These are phyloP conservation scores for Oryzias celebensis DNA, from an alignment of 2,113 vertebrate species.

Conservation along the genomic window DNA sequence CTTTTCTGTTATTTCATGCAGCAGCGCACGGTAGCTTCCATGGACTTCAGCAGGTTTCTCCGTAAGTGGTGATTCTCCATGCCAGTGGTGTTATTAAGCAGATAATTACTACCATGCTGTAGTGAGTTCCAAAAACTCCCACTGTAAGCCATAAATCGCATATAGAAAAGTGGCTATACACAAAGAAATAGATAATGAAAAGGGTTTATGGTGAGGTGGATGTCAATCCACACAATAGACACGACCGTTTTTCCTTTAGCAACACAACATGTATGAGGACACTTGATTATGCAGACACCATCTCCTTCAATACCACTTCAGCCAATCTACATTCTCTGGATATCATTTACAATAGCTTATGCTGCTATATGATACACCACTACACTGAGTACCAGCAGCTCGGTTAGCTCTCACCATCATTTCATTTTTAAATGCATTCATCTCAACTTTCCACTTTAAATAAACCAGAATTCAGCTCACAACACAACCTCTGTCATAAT, in stretches of 20 bases:
- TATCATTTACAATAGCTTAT: no score
- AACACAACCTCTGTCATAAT: no score
- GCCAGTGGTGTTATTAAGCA: constrained; percentile 58
- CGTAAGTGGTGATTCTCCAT: constrained; percentile 36
- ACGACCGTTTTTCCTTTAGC: constrained; percentile 2
- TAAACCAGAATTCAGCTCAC: no score
- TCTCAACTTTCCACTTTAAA: no score
- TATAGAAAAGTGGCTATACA: constrained; percentile 55
- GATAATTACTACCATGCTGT: constrained; percentile 57
- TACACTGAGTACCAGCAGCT: no score
- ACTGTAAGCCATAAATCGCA: constrained; percentile 63
- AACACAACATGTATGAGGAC: no score
- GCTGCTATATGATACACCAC: no score
- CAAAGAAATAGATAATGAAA: constrained; percentile 41
- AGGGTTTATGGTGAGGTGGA: constrained; percentile 10
- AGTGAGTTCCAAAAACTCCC: constrained; percentile 53
- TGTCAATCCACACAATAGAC: constrained; percentile 16
- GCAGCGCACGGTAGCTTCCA: constrained; percentile 38
- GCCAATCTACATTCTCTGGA: no score
- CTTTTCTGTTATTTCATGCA: constrained; percentile 49
- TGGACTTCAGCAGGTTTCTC: constrained; percentile 41
- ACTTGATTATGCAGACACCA: no score
- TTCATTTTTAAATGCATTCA: no score
- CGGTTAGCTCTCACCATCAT: no score
- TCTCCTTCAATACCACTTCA: no score